A percentile compares a stretch with the other conserved stretches of the same genome.
phyloP scores from a whole-genome alignment of 2,113 vertebrate species.

The Vombatus ursinus region DNA sequence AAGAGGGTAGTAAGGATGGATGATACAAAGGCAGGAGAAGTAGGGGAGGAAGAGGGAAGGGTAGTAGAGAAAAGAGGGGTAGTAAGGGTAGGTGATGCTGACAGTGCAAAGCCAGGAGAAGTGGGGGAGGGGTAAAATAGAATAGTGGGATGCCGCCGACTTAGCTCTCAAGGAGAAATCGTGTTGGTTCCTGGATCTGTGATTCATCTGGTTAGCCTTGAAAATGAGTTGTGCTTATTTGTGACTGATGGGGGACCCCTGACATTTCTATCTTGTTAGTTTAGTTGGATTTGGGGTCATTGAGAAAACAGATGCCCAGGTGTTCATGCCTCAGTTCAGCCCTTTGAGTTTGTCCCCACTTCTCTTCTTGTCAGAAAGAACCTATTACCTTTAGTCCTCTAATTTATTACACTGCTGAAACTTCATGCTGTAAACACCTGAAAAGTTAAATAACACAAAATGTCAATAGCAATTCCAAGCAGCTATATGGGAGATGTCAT shows the following conservation, averaged over 20 bases:
- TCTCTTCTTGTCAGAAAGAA: background rate
- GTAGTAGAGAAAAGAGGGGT: background rate
- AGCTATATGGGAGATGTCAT: background rate
- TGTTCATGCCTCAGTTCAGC: background rate
- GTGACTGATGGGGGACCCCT: background rate
- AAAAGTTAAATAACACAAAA: background rate
- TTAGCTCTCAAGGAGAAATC: background rate
- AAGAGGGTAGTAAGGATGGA: background rate
- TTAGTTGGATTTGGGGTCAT: background rate
- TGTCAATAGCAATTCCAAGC: background rate
- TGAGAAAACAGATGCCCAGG: background rate
- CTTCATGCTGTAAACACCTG: background rate
- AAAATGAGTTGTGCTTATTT: background rate
- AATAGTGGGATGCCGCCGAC: background rate
- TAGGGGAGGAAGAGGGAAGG: background rate
- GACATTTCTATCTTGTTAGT: background rate
- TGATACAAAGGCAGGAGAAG: background rate
- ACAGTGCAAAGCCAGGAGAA: background rate
- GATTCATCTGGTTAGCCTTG: background rate
- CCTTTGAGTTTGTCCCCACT: rapidly evolving
- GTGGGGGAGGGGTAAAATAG: rapidly evolving
- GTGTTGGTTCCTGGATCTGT: background rate
- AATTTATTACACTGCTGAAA: background rate
- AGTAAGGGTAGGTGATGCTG: background rate
- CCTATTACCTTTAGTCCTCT: background rate